Evolutionary conservation across 2,888 invertebrate genomes (phyloP).

Genomic region (Drosophila borealis): DNA sequence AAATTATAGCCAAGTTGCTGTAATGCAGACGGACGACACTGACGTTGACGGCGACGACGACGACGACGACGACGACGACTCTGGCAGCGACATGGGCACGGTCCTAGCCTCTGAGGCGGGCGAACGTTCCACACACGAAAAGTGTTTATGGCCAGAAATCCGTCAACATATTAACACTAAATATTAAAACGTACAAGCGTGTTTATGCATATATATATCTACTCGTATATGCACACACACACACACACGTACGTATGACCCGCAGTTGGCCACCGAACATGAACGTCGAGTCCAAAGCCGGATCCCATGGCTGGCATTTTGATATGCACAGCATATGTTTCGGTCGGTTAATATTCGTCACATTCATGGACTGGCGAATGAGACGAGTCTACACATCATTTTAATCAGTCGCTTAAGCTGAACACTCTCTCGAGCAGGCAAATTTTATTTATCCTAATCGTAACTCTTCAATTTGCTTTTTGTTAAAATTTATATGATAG

Average conservation of each 20-base stretch:
- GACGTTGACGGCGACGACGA: slow-evolving; percentile 50
- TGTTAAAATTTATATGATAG: no score
- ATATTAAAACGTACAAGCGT: slow-evolving; percentile 81
- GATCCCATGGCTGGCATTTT: slow-evolving; percentile 2
- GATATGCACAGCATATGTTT: slow-evolving; percentile 21
- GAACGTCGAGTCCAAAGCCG: slow-evolving; percentile 3
- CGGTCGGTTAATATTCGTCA: slow-evolving; percentile 12
- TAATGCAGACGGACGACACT: slow-evolving; percentile 57
- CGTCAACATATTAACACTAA: slow-evolving; percentile 83
- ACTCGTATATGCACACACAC: slow-evolving; percentile 19
- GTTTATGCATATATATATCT: slow-evolving; percentile 70
- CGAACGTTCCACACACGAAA: slow-evolving; percentile 73
- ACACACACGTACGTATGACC: slow-evolving; percentile 11
- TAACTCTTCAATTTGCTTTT: no score
- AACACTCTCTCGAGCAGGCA: no score
- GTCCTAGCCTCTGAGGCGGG: slow-evolving; percentile 26
- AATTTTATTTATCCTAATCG: no score
- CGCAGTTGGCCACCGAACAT: not conserved
- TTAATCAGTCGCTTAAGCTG: not conserved
- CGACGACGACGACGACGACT: slow-evolving; percentile 43
- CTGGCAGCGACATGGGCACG: slow-evolving; percentile 21
- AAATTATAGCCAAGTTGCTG: slow-evolving; percentile 80
- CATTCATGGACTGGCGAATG: slow-evolving; percentile 7
- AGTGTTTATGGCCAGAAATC: slow-evolving; percentile 82
- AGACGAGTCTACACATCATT: not conserved